Conservation (phyloP, 2,888 invertebrate species). For the Lamellibrachia columna region DNA sequence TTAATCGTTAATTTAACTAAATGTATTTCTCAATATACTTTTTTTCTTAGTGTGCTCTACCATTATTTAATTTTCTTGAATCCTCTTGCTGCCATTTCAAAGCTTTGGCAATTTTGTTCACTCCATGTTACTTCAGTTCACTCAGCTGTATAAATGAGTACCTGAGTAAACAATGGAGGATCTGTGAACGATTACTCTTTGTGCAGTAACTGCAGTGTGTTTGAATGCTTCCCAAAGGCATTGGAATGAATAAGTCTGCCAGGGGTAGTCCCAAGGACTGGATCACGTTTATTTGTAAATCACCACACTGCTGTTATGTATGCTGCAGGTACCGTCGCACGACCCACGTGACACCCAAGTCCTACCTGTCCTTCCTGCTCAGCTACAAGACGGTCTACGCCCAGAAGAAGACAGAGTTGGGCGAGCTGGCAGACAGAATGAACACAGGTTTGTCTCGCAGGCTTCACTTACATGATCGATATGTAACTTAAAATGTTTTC, state of each 20-base stretch:
- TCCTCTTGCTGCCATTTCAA: too few species aligned
- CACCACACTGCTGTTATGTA: neutral
- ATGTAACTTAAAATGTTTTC: neutral
- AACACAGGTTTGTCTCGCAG: slow-evolving; percentile 65
- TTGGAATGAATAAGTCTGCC: too few species aligned
- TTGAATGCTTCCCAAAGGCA: neutral
- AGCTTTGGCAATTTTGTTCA: too few species aligned
- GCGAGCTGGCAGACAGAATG: slow-evolving; percentile 84
- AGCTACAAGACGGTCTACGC: slow-evolving; percentile 83
- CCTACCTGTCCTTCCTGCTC: slow-evolving; percentile 84
- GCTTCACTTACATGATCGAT: neutral
- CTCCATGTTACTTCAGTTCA: too few species aligned
- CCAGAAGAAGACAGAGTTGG: slow-evolving; percentile 81
- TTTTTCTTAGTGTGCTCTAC: too few species aligned
- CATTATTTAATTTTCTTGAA: too few species aligned
- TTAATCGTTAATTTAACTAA: too few species aligned
- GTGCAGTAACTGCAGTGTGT: neutral
- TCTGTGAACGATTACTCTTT: too few species aligned
- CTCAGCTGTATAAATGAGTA: too few species aligned
- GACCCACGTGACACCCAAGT: slow-evolving; percentile 90
- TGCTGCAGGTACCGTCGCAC: slow-evolving; percentile 76
- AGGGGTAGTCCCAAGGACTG: too few species aligned
- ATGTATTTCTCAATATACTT: too few species aligned
- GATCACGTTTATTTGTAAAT: neutral
- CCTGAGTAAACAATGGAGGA: too few species aligned